Percentiles rank a stretch among this genome's conserved stretches.
Conservation (phyloP, 35 echinoderm and acorn worm species). For the Ophioderma brevispina region DNA sequence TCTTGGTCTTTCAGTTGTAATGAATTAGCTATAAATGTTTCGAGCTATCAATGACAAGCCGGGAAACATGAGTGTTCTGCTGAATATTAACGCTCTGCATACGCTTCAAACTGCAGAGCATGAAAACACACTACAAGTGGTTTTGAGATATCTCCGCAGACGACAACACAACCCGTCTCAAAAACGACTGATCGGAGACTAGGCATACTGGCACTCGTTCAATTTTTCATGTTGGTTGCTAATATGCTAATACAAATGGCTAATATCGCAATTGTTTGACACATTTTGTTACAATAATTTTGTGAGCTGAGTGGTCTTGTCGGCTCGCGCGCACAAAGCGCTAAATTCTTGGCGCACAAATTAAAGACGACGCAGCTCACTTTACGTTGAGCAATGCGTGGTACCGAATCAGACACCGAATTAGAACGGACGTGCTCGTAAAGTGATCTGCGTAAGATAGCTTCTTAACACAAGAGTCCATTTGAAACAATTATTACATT, state of each 20-base stretch:
- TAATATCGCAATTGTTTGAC: too few species aligned
- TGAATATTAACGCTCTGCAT: not conserved
- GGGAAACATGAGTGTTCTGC: not conserved
- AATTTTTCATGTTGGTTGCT: too few species aligned
- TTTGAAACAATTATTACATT: conserved; percentile 12
- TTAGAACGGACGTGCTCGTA: not conserved
- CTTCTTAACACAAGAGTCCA: not conserved
- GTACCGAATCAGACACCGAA: not conserved
- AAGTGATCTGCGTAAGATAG: not conserved
- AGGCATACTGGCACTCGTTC: too few species aligned
- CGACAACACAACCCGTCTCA: too few species aligned
- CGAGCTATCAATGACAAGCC: not conserved
- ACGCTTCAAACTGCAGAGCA: too few species aligned
- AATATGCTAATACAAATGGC: too few species aligned
- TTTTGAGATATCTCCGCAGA: too few species aligned
- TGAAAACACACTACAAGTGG: too few species aligned
- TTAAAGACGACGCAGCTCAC: not conserved
- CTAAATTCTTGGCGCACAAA: not conserved
- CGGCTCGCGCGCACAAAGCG: not conserved
- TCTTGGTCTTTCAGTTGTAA: conserved; percentile 6
- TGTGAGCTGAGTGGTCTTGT: too few species aligned
- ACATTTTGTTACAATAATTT: too few species aligned
- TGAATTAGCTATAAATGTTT: conserved; percentile 8
- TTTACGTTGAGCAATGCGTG: not conserved
- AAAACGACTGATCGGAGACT: too few species aligned